Conservation (phyloP, 1,140 invertebrate species). For the Lepidurus couesii region DNA sequence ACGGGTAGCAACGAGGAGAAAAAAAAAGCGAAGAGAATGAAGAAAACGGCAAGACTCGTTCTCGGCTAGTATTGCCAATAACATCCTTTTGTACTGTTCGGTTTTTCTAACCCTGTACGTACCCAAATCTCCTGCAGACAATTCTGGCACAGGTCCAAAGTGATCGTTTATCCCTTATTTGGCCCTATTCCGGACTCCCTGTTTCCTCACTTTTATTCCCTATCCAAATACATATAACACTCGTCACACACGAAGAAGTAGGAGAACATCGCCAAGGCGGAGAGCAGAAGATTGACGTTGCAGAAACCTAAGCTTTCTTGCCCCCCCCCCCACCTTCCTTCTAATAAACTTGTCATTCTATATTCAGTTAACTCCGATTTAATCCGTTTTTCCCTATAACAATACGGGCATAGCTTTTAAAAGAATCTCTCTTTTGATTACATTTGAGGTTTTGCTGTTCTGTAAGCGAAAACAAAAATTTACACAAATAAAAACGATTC, state of each 20-base stretch:
- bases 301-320: conserved; percentile 1
- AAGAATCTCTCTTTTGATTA: too few relatives aligned
- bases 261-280: neutral
- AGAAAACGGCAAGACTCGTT: too few relatives aligned
- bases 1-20: too few relatives aligned
- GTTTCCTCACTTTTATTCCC: neutral
- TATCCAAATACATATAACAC: neutral
- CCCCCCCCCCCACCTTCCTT: neutral
- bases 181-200: neutral
- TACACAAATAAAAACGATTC: too few relatives aligned
- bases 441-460: too few relatives aligned
- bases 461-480: too few relatives aligned
- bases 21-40: too few relatives aligned
- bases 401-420: too few relatives aligned
- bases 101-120: too few relatives aligned
- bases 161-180: neutral
- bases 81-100: too few relatives aligned
- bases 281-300: neutral
- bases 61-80: too few relatives aligned
- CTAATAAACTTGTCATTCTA: neutral
- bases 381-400: neutral
- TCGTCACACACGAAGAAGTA: neutral
- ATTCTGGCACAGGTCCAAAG: neutral
- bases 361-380: conserved; percentile 4
- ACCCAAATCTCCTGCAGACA: neutral